These are phyloP conservation scores for Pangasius larnaudii DNA, from an alignment of 2,797 vertebrate species.

Conservation along the genomic window DNA sequence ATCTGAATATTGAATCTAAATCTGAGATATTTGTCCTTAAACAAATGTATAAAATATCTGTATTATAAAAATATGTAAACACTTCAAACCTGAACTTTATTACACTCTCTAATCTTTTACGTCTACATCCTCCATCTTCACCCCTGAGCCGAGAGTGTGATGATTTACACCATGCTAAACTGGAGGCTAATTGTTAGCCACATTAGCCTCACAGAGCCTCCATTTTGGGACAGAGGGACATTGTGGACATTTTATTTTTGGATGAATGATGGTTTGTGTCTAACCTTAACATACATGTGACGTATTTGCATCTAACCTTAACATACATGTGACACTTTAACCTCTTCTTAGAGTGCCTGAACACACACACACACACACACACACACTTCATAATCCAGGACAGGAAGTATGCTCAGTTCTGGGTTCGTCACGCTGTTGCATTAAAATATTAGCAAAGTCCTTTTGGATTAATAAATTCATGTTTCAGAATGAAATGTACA, in stretches of 20 bases:
- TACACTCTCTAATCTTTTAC: not conserved
- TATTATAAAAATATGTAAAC: not conserved
- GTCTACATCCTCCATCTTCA: not conserved
- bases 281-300: not conserved
- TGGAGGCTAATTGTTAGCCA: not conserved
- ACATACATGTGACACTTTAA: not conserved
- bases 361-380: constrained; percentile 14
- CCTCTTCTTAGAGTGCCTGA: not conserved
- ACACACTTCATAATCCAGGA: not conserved
- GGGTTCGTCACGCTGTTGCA: not conserved
- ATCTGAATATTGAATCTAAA: not conserved
- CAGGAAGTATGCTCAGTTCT: not conserved
- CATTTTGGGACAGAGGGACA: not conserved
- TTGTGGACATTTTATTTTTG: not conserved
- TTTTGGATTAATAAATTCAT: not conserved
- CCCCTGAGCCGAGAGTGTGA: not conserved
- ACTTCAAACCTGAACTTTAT: not conserved
- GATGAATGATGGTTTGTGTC: not conserved
- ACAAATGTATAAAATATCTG: not conserved
- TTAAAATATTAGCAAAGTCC: not conserved
- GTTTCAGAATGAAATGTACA: not conserved
- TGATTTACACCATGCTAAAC: not conserved
- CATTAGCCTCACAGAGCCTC: not conserved
- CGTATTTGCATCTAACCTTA: not conserved
- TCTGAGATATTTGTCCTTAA: not conserved